Conservation (phyloP, 1,140 invertebrate species). For the Trichonephila clavipes region DNA sequence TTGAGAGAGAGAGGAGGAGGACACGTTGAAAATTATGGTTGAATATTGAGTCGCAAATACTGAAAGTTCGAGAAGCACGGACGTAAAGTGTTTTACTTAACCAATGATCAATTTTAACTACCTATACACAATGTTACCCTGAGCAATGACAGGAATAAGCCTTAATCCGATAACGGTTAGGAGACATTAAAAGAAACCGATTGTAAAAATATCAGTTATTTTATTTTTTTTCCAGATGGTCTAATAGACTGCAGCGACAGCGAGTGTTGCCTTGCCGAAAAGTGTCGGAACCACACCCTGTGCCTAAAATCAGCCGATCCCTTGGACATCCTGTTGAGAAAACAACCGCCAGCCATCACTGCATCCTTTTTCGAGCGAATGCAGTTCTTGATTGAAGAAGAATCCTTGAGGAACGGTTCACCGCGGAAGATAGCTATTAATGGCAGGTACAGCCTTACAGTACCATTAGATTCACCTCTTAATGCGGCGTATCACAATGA, state of each 20-base stretch:
- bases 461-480: not conserved
- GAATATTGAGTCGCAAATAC: too few species aligned
- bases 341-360: conserved; percentile 96
- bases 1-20: too few species aligned
- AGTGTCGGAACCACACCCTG: conserved; percentile 94
- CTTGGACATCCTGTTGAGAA: conserved; percentile 94
- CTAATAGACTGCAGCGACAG: conserved; percentile 98
- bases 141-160: too few species aligned
- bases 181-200: too few species aligned
- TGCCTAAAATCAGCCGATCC: conserved; percentile 97
- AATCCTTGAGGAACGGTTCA: conserved; percentile 99
- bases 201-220: too few species aligned
- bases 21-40: too few species aligned
- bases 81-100: too few species aligned
- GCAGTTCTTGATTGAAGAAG: conserved; percentile 98
- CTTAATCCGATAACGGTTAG: too few species aligned
- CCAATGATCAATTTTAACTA: too few species aligned
- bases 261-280: conserved; percentile 89
- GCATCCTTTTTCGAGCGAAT: conserved; percentile 98
- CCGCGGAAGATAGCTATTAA: conserved; percentile 98
- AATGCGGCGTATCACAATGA: not conserved
- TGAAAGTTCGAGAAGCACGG: too few species aligned
- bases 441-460: conserved; percentile 89
- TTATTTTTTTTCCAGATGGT: conserved; percentile 88
- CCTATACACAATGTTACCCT: too few species aligned